A percentile compares a stretch with the other conserved stretches of the same genome.
phyloP scores from a whole-genome alignment of 2,888 invertebrate species.

The Orthonevra nobilis region DNA sequence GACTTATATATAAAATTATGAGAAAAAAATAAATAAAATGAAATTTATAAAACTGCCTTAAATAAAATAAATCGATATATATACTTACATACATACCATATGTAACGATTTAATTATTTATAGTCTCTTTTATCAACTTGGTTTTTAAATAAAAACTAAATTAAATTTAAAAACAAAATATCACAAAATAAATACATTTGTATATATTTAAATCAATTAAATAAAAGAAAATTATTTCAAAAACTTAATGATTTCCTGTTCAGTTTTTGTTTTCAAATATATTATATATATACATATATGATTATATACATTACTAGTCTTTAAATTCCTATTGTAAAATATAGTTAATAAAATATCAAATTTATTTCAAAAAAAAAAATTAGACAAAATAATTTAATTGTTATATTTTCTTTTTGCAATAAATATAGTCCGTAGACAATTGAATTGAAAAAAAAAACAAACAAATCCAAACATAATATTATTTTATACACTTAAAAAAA shows the following conservation, averaged over 20 bases:
- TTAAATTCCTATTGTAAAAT: slow-evolving; percentile 68
- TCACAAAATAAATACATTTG: slow-evolving; percentile 19
- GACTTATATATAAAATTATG: slow-evolving; percentile 34
- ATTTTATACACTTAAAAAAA: slow-evolving; percentile 65
- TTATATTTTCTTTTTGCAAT: slow-evolving; percentile 34
- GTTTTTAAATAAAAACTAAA: slow-evolving; percentile 35
- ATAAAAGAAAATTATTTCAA: slow-evolving; percentile 12
- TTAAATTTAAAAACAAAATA: slow-evolving; percentile 4
- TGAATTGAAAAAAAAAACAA: slow-evolving; percentile 27
- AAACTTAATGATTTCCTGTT: slow-evolving; percentile 41
- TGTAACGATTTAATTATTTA: slow-evolving; percentile 25
- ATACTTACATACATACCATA: slow-evolving; percentile 34
- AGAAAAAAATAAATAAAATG: slow-evolving; percentile 50
- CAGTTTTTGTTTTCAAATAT: slow-evolving; percentile 56
- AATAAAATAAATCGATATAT: slow-evolving; percentile 27
- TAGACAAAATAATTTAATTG: slow-evolving; percentile 18
- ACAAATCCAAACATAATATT: too few relatives aligned
- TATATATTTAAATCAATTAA: slow-evolving; percentile 41
- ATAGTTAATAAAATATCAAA: slow-evolving; percentile 65
- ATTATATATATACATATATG: slow-evolving; percentile 35
- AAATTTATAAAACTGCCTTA: slow-evolving; percentile 68
- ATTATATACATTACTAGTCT: slow-evolving; percentile 55
- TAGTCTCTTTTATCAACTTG: slow-evolving; percentile 41
- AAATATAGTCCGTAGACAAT: slow-evolving; percentile 36
- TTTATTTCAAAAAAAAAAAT: slow-evolving; percentile 49